Conservation (phyloP, 2,888 invertebrate genomes). For the Cantharis lateralis region DNA sequence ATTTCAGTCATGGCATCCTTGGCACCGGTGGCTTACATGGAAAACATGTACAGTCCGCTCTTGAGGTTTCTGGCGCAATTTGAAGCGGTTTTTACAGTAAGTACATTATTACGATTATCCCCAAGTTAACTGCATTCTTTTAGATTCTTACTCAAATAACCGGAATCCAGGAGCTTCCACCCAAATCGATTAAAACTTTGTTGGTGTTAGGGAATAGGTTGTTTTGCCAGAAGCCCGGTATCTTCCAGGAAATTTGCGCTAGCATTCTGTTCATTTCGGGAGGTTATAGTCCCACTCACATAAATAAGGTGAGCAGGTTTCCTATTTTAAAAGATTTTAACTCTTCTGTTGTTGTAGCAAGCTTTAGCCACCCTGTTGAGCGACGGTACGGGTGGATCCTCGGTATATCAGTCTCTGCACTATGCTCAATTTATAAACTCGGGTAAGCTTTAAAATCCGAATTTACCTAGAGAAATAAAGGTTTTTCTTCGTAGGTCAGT, state of each 20-base stretch:
- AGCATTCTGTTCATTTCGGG: slow-evolving; percentile 12
- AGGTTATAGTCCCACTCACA: slow-evolving; percentile 29
- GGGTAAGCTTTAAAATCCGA: slow-evolving; percentile 37
- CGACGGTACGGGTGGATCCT: slow-evolving; percentile 45
- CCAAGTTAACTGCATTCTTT: background rate
- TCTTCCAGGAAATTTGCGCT: slow-evolving; percentile 23
- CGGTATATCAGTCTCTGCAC: slow-evolving; percentile 59
- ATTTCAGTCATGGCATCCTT: slow-evolving; percentile 63
- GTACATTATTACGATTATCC: background rate
- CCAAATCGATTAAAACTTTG: background rate
- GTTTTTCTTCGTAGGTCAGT: slow-evolving; percentile 39
- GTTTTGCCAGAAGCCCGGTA: slow-evolving; percentile 7
- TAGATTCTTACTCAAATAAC: slow-evolving; percentile 28
- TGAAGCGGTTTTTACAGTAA: slow-evolving; percentile 11
- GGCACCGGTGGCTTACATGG: slow-evolving; percentile 65
- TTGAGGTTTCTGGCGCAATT: slow-evolving; percentile 39
- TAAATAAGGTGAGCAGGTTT: slow-evolving; percentile 32
- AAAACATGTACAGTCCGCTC: slow-evolving; percentile 58
- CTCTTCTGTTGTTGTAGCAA: background rate
- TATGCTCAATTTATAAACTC: slow-evolving; percentile 59
- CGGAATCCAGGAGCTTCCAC: slow-evolving; percentile 30
- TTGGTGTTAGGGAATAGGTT: background rate
- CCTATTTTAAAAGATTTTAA: background rate
- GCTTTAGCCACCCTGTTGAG: background rate
- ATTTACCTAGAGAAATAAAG: background rate